Evolutionary conservation across 2,888 invertebrate species (phyloP).

Genomic region (Sphecodes monilicornis): DNA sequence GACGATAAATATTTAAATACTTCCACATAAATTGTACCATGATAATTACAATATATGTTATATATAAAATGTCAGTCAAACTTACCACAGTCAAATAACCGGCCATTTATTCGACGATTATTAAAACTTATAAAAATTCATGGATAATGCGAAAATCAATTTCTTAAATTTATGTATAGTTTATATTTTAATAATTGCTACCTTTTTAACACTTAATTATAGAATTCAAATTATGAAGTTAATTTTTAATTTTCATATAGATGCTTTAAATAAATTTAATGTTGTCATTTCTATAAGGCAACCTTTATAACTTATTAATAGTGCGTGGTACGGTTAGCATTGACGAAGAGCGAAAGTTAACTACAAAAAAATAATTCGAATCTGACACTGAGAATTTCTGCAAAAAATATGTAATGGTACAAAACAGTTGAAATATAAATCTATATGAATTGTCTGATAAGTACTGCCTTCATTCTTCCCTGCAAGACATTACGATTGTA

Average conservation of each 20-base stretch:
- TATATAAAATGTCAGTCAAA: background rate
- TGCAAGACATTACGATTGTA: background rate
- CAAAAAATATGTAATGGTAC: background rate
- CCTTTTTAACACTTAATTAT: too few species aligned
- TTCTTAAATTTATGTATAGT: too few species aligned
- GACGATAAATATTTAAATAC: background rate
- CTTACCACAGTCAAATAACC: too few species aligned
- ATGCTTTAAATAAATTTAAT: too few species aligned
- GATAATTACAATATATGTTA: background rate
- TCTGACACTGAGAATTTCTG: background rate
- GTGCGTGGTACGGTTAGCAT: too few species aligned
- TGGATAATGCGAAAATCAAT: too few species aligned
- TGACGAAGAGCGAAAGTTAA: background rate
- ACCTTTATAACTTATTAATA: too few species aligned
- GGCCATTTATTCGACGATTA: background rate
- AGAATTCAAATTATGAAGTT: too few species aligned
- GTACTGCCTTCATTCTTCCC: background rate
- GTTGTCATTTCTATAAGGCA: too few species aligned
- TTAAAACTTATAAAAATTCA: background rate
- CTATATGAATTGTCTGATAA: background rate
- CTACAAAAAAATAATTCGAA: background rate
- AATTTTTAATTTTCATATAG: too few species aligned
- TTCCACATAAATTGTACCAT: background rate
- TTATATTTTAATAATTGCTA: too few species aligned
- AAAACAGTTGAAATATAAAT: background rate